phyloP scores from a whole-genome alignment of 2,113 vertebrate species.

The Brachypodius melanocephalos region DNA sequence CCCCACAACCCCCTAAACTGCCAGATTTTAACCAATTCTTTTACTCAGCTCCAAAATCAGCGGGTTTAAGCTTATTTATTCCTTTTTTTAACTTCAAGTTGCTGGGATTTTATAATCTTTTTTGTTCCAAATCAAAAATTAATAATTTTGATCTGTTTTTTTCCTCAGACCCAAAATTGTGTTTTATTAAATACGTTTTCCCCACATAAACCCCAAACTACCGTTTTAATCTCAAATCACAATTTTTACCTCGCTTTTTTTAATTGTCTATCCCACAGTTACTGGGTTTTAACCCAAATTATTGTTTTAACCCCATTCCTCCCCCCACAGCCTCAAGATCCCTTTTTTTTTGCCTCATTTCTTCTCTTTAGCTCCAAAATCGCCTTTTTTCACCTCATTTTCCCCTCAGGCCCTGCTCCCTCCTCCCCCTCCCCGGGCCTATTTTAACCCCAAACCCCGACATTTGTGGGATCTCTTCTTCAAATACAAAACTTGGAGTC shows the following conservation, averaged over 20 bases:
- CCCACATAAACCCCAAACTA: fast-evolving
- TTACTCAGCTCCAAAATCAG: fast-evolving
- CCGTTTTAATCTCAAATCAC: fast-evolving
- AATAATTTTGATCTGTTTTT: fast-evolving
- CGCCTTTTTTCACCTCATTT: fast-evolving
- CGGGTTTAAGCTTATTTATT: fast-evolving
- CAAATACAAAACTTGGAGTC: fast-evolving
- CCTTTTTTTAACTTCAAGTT: fast-evolving
- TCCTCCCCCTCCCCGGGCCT: fast-evolving
- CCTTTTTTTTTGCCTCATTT: fast-evolving
- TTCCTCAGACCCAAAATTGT: fast-evolving
- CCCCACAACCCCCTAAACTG: fast-evolving
- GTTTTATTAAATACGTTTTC: fast-evolving
- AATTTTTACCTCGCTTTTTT: fast-evolving
- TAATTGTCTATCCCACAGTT: fast-evolving
- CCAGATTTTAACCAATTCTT: fast-evolving
- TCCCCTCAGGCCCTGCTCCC: not conserved
- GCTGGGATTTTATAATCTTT: too few species aligned
- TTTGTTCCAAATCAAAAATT: too few species aligned
- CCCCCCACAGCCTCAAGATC: fast-evolving
- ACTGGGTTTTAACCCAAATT: fast-evolving
- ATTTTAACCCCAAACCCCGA: not conserved
- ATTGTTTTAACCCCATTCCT: fast-evolving
- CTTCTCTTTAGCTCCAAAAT: fast-evolving
- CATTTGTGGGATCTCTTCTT: fast-evolving